Conservation (phyloP, 2,888 invertebrate genomes). For the Eupithecia insigniata region DNA sequence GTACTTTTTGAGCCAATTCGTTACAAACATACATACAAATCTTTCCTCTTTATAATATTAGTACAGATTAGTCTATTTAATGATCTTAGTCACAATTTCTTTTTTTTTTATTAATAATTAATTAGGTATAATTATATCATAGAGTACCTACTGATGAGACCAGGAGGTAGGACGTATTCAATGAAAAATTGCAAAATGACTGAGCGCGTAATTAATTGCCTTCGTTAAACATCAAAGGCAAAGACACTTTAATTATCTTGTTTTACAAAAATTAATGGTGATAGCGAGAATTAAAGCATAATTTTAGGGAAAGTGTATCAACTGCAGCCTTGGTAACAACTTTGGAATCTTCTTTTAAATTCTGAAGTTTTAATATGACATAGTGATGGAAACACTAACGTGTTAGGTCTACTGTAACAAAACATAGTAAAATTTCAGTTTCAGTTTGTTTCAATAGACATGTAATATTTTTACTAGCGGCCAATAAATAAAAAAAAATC, state of each 20-base stretch:
- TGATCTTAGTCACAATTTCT: no score
- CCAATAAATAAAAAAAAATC: background rate
- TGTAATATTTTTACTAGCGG: background rate
- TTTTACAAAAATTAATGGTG: slow-evolving; percentile 50
- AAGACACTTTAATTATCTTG: slow-evolving; percentile 53
- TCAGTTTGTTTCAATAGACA: background rate
- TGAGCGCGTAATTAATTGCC: slow-evolving; percentile 55
- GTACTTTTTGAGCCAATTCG: no score
- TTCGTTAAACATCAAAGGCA: slow-evolving; percentile 62
- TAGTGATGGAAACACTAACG: background rate
- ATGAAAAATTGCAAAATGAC: slow-evolving; percentile 18
- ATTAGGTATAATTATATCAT: background rate
- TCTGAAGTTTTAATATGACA: background rate
- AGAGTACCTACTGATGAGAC: background rate
- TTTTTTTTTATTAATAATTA: no score
- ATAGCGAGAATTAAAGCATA: slow-evolving; percentile 38
- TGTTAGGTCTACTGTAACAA: background rate
- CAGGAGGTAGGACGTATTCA: background rate
- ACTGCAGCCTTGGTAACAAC: slow-evolving; percentile 23
- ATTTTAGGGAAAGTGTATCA: slow-evolving; percentile 32
- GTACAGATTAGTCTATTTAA: no score
- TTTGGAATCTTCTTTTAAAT: background rate
- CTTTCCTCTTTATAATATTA: no score
- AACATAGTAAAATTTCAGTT: background rate
- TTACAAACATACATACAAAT: no score